Base-by-base conservation (phyloP, 2,888 invertebrate species). In the Scaptomyza parva region DNA sequence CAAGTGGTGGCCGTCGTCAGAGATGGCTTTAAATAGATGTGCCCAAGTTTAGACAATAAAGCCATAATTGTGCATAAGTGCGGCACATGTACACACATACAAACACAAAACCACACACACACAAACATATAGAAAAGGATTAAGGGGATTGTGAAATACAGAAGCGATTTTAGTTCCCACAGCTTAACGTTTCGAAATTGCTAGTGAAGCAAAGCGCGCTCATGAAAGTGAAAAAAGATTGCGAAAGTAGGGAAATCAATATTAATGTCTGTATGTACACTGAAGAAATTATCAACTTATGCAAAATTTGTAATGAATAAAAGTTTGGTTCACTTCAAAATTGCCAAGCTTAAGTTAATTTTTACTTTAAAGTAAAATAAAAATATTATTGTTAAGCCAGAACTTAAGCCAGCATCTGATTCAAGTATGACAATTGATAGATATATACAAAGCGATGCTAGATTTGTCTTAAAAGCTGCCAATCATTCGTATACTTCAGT, bases 31-130 rank as follows among this genome's bases (percentile, higher is more conserved):
- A 83, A 83, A 88, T 83, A 87, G 83, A 83, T 88, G 88, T 83
- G 88, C 80, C 83, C 83, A 88, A 88, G 84, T 88, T 88, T 84
- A 83, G 86, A 84, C 83, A 86, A 83, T 88, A 84, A 83, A 86
- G 83, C 82, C 82, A 82, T 82, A 82, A 82, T 87, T 87, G 82
- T 82, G 80, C 88, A 87, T 87, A 82, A 82, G 82, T 82, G 73
- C 79, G 71, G 44, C 65, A 55, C 59, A 67, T 44, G 30, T 28
- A 67, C 28, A 57, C 12, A 40, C 20, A 55, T 18, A 35, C 50
- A 22, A 37, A 35, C 28, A 61, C 35, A 57, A n/a, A n/a, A n/a
- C n/a, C 33, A 50, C 9, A 50, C 22, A 50, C 24, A 26, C 24
- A 35, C 24, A 54, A 3, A 35, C 12, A 3, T 18, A 22, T n/a